Percentiles rank a stretch among this genome's conserved stretches.
Evolutionary conservation across 1,140 invertebrate genomes (phyloP).

Genomic region (Dinoponera quadriceps): DNA sequence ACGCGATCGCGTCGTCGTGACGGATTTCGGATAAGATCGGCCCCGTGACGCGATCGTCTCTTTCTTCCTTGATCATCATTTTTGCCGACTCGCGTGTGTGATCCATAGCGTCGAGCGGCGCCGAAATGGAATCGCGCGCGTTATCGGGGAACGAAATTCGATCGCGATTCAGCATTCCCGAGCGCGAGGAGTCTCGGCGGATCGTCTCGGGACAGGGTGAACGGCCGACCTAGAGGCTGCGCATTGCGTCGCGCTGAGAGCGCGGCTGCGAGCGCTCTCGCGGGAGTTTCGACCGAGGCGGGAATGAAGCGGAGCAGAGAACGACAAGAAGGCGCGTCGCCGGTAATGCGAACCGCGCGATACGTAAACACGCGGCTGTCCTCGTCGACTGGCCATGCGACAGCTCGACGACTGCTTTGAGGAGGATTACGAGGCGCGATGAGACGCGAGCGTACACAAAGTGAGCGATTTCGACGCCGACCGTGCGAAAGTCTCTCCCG

Average conservation of each 20-base stretch:
- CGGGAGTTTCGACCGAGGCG: constrained; percentile 77
- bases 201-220: constrained; percentile 81
- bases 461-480: background rate
- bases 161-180: constrained; percentile 70
- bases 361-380: constrained; percentile 50
- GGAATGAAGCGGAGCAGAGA: constrained; percentile 78
- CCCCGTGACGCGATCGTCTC: background rate
- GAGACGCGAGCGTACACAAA: background rate
- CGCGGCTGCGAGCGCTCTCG: constrained; percentile 70
- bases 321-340: constrained; percentile 64
- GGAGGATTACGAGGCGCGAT: constrained; percentile 3
- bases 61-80: background rate
- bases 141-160: constrained; percentile 67
- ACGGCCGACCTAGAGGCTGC: constrained; percentile 85
- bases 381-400: constrained; percentile 8
- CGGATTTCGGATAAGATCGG: constrained; percentile 15
- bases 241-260: constrained; percentile 78
- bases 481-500: no score
- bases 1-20: background rate
- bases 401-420: no score
- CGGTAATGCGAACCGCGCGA: constrained; percentile 40
- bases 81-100: no score
- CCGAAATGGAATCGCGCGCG: background rate
- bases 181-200: constrained; percentile 59
- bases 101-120: background rate